Evolutionary conservation across 2,888 invertebrate genomes (phyloP), one percentile per base, ranked within the genome.

Genomic region (Lymantria dispar): DNA sequence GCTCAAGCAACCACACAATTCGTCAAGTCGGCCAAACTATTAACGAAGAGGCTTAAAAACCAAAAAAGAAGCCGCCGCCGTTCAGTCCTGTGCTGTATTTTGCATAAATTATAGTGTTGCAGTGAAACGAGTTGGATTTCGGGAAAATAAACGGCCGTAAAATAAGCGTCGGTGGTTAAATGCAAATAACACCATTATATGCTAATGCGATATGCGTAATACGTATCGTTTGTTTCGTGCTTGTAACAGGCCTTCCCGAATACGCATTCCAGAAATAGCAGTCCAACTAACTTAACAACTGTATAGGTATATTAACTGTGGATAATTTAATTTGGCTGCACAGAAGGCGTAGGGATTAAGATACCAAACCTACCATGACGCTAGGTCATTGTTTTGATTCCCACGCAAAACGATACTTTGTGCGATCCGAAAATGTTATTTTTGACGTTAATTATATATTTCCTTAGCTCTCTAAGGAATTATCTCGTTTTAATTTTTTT

Each of bases 101-200:
- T 84, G 81, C 88, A 89, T 88, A 87, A 80, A 89, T 89, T 87
- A 87, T 79, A 61, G 60, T 64, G 68, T 60, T 76, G 80, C 79
- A 80, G 74, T 74, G 64, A 82, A n/a, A 78, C 78, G 75, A 76
- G 79, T 78, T 74, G 80, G 76, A 76, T 83, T 86, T 83, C 74
- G 78, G 81, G 85, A 86, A 87, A 90, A 87, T 83, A 82, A 84
- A 77, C 81, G 70, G 78, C 73, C 78, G 83, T 81, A 80, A 84
- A 86, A 84, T 82, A 83, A 81, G 74, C 79, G 75, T 67, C 75
- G 70, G 76, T 70, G 77, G 74, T 61, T 77, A 76, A 85, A 90
- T 87, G 87, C 83, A 85, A 89, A 87, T 86, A 87, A 78, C 83
- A 74, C 87, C 76, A 88, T 90, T 88, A 87, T 87, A 90, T 87